Percentiles rank a stretch among this genome's conserved stretches.
phyloP scores from a whole-genome alignment of 2,888 invertebrate genomes.

The Schizaphis graminum region DNA sequence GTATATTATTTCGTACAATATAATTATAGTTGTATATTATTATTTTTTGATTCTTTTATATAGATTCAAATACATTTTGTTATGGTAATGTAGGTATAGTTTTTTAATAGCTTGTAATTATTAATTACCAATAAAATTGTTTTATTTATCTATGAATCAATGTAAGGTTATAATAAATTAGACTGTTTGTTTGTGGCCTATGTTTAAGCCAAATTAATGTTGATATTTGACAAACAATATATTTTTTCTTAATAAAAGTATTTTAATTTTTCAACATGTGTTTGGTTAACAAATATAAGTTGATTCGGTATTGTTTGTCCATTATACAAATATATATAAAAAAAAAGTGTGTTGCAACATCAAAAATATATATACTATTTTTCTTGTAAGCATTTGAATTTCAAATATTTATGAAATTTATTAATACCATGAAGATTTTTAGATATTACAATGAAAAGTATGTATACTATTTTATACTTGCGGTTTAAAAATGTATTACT shows the following conservation, averaged over 20 bases:
- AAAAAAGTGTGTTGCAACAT: too few species aligned
- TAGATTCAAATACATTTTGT: not conserved
- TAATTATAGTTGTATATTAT: not conserved
- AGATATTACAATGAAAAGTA: too few species aligned
- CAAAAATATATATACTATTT: too few species aligned
- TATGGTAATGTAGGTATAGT: not conserved
- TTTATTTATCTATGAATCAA: not conserved
- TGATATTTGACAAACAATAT: not conserved
- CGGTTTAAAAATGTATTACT: too few species aligned
- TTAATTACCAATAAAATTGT: not conserved
- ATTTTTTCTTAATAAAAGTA: constrained; percentile 1
- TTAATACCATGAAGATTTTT: too few species aligned
- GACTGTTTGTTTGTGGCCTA: not conserved
- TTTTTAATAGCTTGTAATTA: not conserved
- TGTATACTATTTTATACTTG: too few species aligned
- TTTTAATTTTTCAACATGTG: not conserved
- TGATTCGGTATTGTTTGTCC: too few species aligned
- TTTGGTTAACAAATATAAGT: not conserved
- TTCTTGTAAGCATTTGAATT: too few species aligned
- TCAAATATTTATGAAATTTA: too few species aligned
- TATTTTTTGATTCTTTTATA: not conserved
- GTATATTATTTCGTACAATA: not conserved
- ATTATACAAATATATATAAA: too few species aligned
- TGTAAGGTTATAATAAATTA: not conserved
- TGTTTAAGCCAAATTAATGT: not conserved